phyloP scores from a whole-genome alignment of 2,888 invertebrate species.

The Zelleria hepariella region DNA sequence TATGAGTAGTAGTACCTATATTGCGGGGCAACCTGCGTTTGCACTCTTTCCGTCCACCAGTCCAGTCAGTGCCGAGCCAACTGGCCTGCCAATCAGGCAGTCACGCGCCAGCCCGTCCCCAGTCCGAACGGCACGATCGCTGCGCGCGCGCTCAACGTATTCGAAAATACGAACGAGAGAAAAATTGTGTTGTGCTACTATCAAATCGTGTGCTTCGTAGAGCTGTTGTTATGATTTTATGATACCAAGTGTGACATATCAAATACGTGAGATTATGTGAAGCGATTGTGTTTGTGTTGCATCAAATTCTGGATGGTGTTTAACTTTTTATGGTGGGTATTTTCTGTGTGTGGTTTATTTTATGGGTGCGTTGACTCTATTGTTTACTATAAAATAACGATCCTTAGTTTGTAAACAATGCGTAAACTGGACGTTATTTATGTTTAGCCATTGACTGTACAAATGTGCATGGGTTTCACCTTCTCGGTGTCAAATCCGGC shows the following conservation, averaged over 20 bases:
- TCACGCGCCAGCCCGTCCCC: constrained; percentile 38
- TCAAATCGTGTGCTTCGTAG: constrained; percentile 12
- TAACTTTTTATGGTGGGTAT: constrained; percentile 46
- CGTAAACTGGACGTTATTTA: neutral
- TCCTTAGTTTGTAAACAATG: neutral
- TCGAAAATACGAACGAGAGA: constrained; percentile 27
- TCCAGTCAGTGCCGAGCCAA: constrained; percentile 18
- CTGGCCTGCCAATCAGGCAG: constrained; percentile 1
- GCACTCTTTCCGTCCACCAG: constrained; percentile 17
- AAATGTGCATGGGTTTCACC: no score
- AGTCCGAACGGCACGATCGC: constrained; percentile 16
- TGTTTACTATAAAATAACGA: neutral
- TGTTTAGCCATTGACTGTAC: neutral
- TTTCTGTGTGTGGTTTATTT: constrained; percentile 25
- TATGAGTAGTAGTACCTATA: constrained; percentile 22
- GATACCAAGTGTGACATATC: neutral
- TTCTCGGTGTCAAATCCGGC: no score
- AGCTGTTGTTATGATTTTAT: neutral
- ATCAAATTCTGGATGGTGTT: constrained; percentile 23
- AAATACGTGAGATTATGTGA: constrained; percentile 5
- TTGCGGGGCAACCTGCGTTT: constrained; percentile 16
- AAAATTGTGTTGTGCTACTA: constrained; percentile 32
- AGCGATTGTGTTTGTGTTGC: constrained; percentile 20
- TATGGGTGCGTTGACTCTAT: constrained; percentile 27
- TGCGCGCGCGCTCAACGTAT: constrained; percentile 27